Evolutionary conservation across 2,888 invertebrate genomes (phyloP).

Genomic region (Steromphala cineraria): DNA sequence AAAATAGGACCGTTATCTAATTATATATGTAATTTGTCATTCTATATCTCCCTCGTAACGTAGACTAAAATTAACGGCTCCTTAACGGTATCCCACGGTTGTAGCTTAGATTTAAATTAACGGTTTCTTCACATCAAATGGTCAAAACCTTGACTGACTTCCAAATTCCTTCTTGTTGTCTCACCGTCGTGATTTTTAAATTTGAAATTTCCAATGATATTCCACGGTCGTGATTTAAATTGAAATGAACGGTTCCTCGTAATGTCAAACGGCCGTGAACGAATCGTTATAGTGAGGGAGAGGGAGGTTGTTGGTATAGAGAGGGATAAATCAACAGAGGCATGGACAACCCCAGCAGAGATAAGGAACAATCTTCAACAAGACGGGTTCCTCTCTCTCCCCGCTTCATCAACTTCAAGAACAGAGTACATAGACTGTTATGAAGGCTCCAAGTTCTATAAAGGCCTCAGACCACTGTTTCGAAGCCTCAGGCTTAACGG

Average conservation of each 20-base stretch:
- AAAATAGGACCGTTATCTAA: too few species aligned
- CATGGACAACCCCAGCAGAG: not conserved
- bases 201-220: too few species aligned
- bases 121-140: too few species aligned
- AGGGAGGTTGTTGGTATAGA: not conserved
- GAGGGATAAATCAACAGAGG: not conserved
- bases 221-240: too few species aligned
- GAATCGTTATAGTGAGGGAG: not conserved
- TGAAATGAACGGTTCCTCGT: too few species aligned
- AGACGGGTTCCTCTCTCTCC: not conserved
- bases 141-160: too few species aligned
- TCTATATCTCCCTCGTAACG: too few species aligned
- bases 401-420: not conserved
- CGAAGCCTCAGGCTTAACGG: slow-evolving; percentile 41
- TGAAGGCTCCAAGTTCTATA: not conserved
- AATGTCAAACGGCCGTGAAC: not conserved
- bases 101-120: not conserved
- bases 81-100: not conserved
- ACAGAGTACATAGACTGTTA: not conserved
- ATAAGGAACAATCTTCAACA: not conserved
- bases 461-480: slow-evolving; percentile 35
- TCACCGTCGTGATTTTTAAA: too few species aligned
- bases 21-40: too few species aligned
- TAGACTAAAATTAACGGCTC: too few species aligned
- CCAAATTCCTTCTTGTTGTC: too few species aligned